These are phyloP conservation scores for Pseudopodoces humilis DNA, from an alignment of 2,113 vertebrate genomes.

Conservation along the genomic window DNA sequence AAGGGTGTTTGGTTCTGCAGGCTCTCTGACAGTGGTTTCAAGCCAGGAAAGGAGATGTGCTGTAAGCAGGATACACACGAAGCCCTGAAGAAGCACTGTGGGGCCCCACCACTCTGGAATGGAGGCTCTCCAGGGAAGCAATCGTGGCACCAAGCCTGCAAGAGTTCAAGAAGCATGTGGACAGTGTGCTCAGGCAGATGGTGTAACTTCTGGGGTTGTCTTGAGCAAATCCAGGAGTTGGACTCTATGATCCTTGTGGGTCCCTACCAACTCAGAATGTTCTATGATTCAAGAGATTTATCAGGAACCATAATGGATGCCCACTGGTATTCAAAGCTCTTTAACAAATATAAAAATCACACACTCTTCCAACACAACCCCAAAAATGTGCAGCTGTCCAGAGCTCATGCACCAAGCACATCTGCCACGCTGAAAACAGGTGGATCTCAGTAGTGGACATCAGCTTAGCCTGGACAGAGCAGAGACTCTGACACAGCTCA, in stretches of 20 bases:
- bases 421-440: not conserved
- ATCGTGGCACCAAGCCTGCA: not conserved
- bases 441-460: not conserved
- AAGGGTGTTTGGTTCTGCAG: not conserved
- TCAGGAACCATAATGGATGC: not conserved
- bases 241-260: not conserved
- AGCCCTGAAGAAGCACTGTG: not conserved
- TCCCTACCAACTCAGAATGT: not conserved
- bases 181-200: not conserved
- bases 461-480: not conserved
- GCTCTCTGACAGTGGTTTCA: not conserved
- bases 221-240: not conserved
- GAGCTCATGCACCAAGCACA: not conserved
- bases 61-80: not conserved
- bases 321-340: not conserved
- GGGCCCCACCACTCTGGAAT: not conserved
- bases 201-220: not conserved
- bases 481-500: not conserved
- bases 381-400: not conserved
- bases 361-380: not conserved
- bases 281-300: not conserved
- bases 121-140: not conserved
- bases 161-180: not conserved
- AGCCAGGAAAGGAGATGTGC: not conserved
- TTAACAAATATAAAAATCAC: not conserved